Evolutionary conservation across 2,113 vertebrate species (phyloP).

Genomic region (Vulpes lagopus): DNA sequence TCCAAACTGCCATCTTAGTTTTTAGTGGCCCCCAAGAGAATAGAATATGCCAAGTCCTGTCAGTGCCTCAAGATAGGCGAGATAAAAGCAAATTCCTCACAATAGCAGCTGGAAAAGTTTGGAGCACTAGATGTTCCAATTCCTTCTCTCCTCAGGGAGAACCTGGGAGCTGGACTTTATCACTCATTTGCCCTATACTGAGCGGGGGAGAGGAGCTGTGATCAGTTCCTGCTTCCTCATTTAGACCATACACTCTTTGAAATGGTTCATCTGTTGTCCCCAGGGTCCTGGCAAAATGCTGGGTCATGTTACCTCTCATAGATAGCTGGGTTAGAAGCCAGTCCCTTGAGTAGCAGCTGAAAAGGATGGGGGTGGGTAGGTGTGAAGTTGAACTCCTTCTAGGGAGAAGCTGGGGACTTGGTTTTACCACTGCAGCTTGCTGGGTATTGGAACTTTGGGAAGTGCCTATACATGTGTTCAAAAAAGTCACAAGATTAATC

Average conservation of each 20-base stretch:
- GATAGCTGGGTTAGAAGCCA: neutral
- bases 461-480: neutral
- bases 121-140: neutral
- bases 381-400: neutral
- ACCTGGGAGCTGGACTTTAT: neutral
- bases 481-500: neutral
- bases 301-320: neutral
- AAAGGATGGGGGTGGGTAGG: neutral
- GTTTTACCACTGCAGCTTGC: neutral
- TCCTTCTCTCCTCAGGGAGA: neutral
- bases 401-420: neutral
- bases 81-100: neutral
- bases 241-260: neutral
- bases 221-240: neutral
- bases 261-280: neutral
- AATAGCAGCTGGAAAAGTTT: neutral
- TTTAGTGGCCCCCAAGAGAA: neutral
- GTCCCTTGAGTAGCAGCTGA: neutral
- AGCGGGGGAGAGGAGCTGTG: neutral
- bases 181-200: neutral
- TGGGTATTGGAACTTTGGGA: neutral
- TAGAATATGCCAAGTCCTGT: neutral
- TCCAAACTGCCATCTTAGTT: neutral
- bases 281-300: neutral
- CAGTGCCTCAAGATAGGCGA: neutral